Conservation (phyloP, 2,113 vertebrate genomes). For the Pygoscelis adeliae region DNA sequence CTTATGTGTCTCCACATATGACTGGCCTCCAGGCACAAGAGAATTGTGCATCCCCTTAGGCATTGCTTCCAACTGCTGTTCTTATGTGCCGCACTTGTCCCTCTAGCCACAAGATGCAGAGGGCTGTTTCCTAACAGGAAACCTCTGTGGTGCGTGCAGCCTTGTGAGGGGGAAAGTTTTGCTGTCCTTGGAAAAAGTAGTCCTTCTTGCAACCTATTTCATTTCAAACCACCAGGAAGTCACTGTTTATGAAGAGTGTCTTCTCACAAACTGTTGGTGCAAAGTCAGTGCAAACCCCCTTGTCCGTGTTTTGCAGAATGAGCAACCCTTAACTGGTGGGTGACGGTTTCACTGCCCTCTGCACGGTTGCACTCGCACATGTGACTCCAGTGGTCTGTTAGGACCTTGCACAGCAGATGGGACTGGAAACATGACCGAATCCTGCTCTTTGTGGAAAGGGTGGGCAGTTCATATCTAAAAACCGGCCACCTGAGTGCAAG, state of each 20-base stretch:
- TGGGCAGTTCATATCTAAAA: background rate
- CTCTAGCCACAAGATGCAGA: background rate
- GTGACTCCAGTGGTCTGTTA: background rate
- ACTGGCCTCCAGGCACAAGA: background rate
- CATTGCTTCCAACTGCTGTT: background rate
- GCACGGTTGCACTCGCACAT: rapidly evolving
- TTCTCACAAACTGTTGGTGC: background rate
- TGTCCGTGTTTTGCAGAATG: background rate
- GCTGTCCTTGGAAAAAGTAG: background rate
- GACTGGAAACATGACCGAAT: background rate
- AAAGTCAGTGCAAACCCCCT: background rate
- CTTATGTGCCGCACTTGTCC: rapidly evolving
- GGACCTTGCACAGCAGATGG: background rate
- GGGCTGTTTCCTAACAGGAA: background rate
- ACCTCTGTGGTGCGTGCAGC: background rate
- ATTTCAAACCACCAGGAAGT: background rate
- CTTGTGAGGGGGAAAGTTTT: background rate
- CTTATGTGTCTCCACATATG: background rate
- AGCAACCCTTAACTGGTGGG: background rate
- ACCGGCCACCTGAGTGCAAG: background rate
- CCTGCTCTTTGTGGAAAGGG: background rate
- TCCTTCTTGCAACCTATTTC: background rate
- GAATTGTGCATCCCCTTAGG: background rate
- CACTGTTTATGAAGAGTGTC: background rate
- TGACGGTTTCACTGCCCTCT: background rate